These are phyloP conservation scores for Carpatolechia fugitivella DNA, from an alignment of 2,888 invertebrate species.

Conservation along the genomic window DNA sequence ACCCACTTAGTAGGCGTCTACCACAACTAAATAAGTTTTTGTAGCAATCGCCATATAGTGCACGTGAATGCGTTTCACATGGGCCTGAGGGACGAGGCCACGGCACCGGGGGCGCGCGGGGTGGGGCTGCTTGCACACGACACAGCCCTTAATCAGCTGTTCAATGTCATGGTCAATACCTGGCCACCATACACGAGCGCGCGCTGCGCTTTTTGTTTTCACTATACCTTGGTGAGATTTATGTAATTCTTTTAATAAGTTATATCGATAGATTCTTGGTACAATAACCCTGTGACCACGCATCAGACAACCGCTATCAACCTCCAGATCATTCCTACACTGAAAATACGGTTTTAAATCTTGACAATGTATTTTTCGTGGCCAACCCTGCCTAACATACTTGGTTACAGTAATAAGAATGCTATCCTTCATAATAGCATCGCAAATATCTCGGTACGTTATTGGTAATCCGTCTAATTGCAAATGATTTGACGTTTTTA, in stretches of 20 bases:
- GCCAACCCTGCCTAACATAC: conserved; percentile 17
- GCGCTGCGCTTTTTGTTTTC: conserved; percentile 16
- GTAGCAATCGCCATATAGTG: too few relatives aligned
- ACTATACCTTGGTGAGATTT: conserved; percentile 10
- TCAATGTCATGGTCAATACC: conserved; percentile 9
- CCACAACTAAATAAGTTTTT: too few relatives aligned
- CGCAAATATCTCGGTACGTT: neutral
- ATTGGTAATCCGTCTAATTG: neutral
- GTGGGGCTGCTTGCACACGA: neutral
- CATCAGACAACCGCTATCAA: conserved; percentile 5
- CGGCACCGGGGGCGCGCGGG: conserved; percentile 7
- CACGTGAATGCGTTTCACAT: conserved; percentile 8
- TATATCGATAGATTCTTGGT: neutral
- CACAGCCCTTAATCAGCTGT: neutral
- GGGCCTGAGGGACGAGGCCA: neutral
- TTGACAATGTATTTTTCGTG: conserved; percentile 9
- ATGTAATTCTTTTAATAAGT: conserved; percentile 10
- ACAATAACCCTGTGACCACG: conserved; percentile 13
- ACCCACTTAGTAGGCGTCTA: conserved; percentile 19
- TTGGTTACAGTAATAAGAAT: conserved; percentile 3
- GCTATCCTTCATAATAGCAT: neutral
- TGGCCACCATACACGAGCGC: conserved; percentile 12
- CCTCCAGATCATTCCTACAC: conserved; percentile 11
- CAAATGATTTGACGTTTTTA: neutral
- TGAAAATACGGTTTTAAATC: conserved; percentile 11